Conservation (phyloP, 2,888 invertebrate species). For the Fragum fragum region DNA sequence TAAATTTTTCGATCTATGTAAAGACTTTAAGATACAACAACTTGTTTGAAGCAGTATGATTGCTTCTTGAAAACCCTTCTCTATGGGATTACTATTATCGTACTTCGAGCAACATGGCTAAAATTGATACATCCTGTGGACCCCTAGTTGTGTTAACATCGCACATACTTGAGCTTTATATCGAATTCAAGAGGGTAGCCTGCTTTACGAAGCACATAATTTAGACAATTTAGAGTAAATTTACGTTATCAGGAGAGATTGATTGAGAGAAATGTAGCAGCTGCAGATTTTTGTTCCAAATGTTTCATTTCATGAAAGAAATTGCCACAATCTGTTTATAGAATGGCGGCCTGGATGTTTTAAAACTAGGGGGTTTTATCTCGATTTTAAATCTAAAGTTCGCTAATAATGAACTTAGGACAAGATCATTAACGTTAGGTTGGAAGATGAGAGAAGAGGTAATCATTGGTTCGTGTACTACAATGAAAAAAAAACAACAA, state of each 20-base stretch:
- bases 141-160: too few species aligned
- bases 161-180: not conserved
- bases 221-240: constrained; percentile 1
- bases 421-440: not conserved
- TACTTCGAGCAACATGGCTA: too few species aligned
- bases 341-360: constrained; percentile 8
- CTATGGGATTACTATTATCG: too few species aligned
- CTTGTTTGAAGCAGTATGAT: too few species aligned
- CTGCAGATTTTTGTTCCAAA: constrained; percentile 11
- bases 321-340: constrained; percentile 14
- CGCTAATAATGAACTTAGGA: not conserved
- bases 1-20: too few species aligned
- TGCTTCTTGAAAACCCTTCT: too few species aligned
- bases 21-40: too few species aligned
- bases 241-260: not conserved
- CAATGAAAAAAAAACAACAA: too few species aligned
- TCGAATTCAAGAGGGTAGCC: not conserved
- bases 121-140: too few species aligned
- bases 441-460: not conserved
- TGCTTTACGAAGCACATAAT: not conserved
- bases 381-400: constrained; percentile 11
- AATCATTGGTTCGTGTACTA: too few species aligned
- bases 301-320: not conserved
- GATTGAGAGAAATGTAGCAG: constrained; percentile 11
- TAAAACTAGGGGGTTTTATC: not conserved